Evolutionary conservation across 2,113 vertebrate species (phyloP), one percentile per base, ranked within the genome.

Genomic region (Centrocercus urophasianus): DNA sequence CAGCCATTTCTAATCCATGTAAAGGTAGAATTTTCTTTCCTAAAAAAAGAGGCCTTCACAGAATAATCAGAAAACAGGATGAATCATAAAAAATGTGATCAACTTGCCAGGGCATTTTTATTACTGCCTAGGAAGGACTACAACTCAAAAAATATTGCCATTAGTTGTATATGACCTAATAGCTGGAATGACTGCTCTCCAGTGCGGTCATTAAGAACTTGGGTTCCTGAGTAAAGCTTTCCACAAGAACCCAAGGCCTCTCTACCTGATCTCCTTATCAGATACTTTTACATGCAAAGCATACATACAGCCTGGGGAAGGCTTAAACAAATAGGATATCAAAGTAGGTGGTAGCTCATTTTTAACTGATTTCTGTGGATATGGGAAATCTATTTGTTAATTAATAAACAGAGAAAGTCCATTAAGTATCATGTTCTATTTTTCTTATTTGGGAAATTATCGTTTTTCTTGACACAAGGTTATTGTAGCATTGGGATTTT

Each of bases 401-500:
- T 79, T 93, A 83, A 86, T 86, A 93, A 89, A 77, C 28, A 78
- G 38, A 52, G 13, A 71, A 88, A 70, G 10, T 48, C 75, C n/a
- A 74, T 85, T 80, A 88, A 79, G 12, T 60, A 84, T 60, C 3
- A 0, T 45, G 56, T 60, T 85, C 25, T 61, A 6, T 42, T 95
- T 93, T 69, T 47, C 32, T 81, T 94, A 93, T 47, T 21, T n/a
- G 34, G 15, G 22, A 91, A 87, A 83, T 47, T 75, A 78, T 67
- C 65, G 20, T 25, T 71, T 91, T 86, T 85, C 38, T 77, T 93
- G 69, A 83, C 40, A 88, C 11, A 38, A 71, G 12, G 13, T 47
- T 89, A 48, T 66, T 96, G 70, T 82, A 82, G 80, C 42, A 77
- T 74, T 32, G 6, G 13, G 60, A 74, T 91, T 91, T 83, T 88